Conservation (phyloP, 2,797 vertebrate genomes). For the Potorous gilbertii region DNA sequence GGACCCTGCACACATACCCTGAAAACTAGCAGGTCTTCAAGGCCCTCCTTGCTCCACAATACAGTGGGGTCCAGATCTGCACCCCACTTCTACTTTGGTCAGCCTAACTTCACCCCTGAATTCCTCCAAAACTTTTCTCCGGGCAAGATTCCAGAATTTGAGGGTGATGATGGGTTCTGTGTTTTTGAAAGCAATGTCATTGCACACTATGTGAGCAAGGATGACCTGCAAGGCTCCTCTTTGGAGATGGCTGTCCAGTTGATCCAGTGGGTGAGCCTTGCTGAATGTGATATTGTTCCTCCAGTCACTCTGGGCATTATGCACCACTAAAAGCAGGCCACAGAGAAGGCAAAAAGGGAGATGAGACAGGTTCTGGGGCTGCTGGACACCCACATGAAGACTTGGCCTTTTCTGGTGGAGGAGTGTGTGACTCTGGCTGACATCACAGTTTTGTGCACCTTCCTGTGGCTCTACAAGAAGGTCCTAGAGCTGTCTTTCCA, state of each 20-base stretch:
- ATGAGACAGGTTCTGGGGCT: slow-evolving; percentile 85
- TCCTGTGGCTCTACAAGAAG: slow-evolving; percentile 87
- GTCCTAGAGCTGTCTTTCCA: slow-evolving; percentile 79
- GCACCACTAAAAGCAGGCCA: slow-evolving; percentile 90
- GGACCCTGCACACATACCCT: too few relatives aligned
- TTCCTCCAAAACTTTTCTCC: slow-evolving; percentile 91
- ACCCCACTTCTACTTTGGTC: slow-evolving; percentile 93
- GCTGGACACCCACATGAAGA: slow-evolving; percentile 90
- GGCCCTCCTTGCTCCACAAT: too few relatives aligned
- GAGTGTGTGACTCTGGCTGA: too few relatives aligned
- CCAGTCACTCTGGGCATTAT: slow-evolving; percentile 90
- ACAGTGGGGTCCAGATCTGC: slow-evolving; percentile 84
- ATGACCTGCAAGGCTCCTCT: slow-evolving; percentile 88
- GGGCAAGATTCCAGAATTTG: slow-evolving; percentile 93
- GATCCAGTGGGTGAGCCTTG: slow-evolving; percentile 83
- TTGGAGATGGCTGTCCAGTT: slow-evolving; percentile 87
- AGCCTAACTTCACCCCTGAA: slow-evolving; percentile 73
- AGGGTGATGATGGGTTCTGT: slow-evolving; percentile 93
- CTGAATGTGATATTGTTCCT: slow-evolving; percentile 81
- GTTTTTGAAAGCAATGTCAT: slow-evolving; percentile 94
- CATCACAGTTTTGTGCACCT: too few relatives aligned
- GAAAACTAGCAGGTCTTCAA: too few relatives aligned
- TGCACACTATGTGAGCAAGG: slow-evolving; percentile 89
- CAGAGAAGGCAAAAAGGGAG: slow-evolving; percentile 90
- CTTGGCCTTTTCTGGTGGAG: slow-evolving; percentile 88